Evolutionary conservation across 2,113 vertebrate genomes (phyloP), one percentile per base, ranked within the genome.

Genomic region (Turnix velox): DNA sequence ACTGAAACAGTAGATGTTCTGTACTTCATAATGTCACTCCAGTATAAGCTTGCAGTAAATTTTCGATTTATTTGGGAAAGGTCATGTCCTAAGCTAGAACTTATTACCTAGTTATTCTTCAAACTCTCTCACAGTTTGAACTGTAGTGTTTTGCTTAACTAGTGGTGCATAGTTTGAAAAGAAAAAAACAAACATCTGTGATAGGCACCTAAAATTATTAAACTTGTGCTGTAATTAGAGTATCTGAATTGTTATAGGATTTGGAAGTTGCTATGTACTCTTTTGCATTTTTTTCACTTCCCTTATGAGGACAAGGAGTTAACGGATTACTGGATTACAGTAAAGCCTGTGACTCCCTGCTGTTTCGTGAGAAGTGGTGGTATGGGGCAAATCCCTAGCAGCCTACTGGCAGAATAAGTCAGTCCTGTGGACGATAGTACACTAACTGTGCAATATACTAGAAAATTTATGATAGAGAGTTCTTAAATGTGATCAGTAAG

Each of bases 251-350:
- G 19, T 74, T 51, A 16, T 40, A 48, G 22, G 40, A 37, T 82
- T 81, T 76, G 23, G 57, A 71, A 92, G 37, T 48, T 4, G 3
- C n/a, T 45, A 5, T 65, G 31, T 75, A 35, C 27, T 71, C 43
- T 63, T 19, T 20, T 54, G 24, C 14, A 17, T 67, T 66, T 77
- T 23, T 48, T 91, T 76, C 15, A 43, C 33, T 35, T 33, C 62
- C 45, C 3, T 93, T 78, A 6, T 25, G 62, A 81, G 87, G 43
- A 71, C 51, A 72, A 72, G 65, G 66, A 91, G 81, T 82, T 93
- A 91, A 84, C 79, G 77, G 77, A 66, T 92, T 93, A 87, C 65
- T 72, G 61, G 80, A 92, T 95, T 92, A 87, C 25, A 28, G 73
- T 81, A 84, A 93, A 94, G 57, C 65, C 72, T 57, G n/a, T 48